Evolutionary conservation across 2,113 vertebrate genomes (phyloP), one percentile per base, ranked within the genome.

Genomic region (Neofelis nebulosa): DNA sequence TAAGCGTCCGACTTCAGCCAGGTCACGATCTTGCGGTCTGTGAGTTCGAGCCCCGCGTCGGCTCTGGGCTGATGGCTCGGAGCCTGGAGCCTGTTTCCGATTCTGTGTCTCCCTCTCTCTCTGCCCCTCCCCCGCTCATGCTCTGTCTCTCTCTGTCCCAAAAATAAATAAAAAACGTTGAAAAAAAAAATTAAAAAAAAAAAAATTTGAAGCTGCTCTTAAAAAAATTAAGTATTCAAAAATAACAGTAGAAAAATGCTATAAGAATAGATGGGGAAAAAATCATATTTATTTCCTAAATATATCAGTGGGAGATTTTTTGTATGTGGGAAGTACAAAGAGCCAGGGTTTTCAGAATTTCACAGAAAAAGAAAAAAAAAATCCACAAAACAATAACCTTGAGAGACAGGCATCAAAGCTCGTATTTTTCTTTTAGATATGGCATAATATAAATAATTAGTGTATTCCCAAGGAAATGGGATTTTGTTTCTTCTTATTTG

Each of bases 371-470:
- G 1, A 85, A 95, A 78, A 94, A 94, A 81, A 90, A 36, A 14
- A 85, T 36, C 9, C 71, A 94, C 86, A 96, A 92, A 98, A 76
- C 86, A 93, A 91, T 13, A 88, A 94, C 57, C 89, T 94, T 95
- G 81, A 91, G 55, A 85, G 23, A 80, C 61, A 91, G 87, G 15
- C 52, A 91, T 65, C 25, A 78, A 95, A 93, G 61, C 45, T 91
- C 36, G 0, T 74, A 61, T 65, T 79, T 92, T 87, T 82, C 41
- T 55, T 81, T 97, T 73, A 86, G 45, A 50, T 79, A 45, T 55
- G 27, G 33, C 45, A 95, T 89, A 89, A 94, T 97, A 86, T 83
- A 92, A 97, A 89, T 89, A 97, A 97, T 94, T 95, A 91, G 85
- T 48, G 14, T 94, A 94, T 93, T 94, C n/a, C 76, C 55, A 21